Conservation (phyloP, 1,140 invertebrate species). For the Eurytemora carolleeae region DNA sequence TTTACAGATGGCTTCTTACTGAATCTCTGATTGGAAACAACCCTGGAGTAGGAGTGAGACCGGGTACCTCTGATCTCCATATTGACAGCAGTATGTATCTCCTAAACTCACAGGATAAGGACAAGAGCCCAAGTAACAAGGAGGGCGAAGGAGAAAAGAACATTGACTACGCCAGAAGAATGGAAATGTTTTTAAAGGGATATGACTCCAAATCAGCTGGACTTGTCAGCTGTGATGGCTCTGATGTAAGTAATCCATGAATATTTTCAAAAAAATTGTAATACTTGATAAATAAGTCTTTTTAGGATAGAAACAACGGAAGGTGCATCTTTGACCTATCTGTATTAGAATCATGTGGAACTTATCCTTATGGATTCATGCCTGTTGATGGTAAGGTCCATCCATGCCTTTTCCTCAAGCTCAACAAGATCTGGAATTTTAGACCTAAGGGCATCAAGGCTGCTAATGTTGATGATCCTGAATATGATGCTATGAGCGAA, state of each 20-base stretch:
- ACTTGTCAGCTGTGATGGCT: no score
- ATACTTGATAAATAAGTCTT: no score
- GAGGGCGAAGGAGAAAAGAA: background rate
- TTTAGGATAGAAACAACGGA: no score
- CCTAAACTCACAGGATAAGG: background rate
- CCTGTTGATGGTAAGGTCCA: background rate
- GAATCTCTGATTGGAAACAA: conserved; percentile 1
- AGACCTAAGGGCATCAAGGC: background rate
- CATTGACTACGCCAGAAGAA: no score
- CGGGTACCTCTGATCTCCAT: background rate
- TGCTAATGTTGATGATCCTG: background rate
- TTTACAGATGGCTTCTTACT: conserved; percentile 1
- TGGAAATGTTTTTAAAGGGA: no score
- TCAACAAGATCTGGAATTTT: background rate
- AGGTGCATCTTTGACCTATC: background rate
- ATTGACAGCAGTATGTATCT: conserved; percentile 6
- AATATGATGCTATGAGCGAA: background rate
- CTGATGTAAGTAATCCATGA: no score
- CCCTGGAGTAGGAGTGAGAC: conserved; percentile 4
- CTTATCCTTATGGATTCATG: background rate
- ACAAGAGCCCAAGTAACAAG: background rate
- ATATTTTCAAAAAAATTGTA: no score
- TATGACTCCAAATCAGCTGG: no score
- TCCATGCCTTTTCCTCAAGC: background rate
- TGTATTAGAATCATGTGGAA: background rate